Evolutionary conservation across 2,888 invertebrate species (phyloP).

Genomic region (Callosobruchus maculatus): DNA sequence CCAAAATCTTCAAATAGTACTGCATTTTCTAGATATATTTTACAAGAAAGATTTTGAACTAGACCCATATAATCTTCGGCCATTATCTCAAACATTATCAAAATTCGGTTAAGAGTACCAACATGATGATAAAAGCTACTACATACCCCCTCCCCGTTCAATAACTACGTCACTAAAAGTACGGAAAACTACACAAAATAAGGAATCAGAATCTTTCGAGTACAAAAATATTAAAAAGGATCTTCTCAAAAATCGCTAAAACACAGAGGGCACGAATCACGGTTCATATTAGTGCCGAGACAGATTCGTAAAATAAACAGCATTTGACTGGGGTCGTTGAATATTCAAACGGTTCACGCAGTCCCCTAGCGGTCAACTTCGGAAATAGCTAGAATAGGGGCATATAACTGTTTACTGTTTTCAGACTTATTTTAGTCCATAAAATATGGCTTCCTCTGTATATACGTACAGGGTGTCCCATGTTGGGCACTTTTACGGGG

Average conservation of each 20-base stretch:
- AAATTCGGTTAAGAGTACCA: neutral
- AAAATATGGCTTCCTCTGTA: too few relatives aligned
- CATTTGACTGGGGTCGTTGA: neutral
- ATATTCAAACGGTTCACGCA: neutral
- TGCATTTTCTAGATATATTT: too few relatives aligned
- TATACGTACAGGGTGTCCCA: too few relatives aligned
- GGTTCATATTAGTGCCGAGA: neutral
- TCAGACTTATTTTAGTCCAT: too few relatives aligned
- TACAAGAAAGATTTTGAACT: too few relatives aligned
- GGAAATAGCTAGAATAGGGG: too few relatives aligned
- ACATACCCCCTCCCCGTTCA: neutral
- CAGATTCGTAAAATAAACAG: neutral
- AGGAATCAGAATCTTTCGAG: neutral
- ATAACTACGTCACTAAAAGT: neutral
- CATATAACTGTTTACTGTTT: too few relatives aligned
- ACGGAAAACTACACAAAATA: neutral
- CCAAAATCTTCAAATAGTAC: too few relatives aligned
- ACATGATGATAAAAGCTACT: neutral
- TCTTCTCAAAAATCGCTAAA: neutral
- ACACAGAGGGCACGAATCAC: neutral
- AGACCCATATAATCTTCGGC: too few relatives aligned
- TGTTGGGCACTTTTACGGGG: too few relatives aligned
- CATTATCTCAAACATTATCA: neutral
- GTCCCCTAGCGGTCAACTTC: too few relatives aligned
- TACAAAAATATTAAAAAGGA: neutral